Base-by-base conservation (phyloP, 2,113 vertebrate species). In the Sterna hirundo region DNA sequence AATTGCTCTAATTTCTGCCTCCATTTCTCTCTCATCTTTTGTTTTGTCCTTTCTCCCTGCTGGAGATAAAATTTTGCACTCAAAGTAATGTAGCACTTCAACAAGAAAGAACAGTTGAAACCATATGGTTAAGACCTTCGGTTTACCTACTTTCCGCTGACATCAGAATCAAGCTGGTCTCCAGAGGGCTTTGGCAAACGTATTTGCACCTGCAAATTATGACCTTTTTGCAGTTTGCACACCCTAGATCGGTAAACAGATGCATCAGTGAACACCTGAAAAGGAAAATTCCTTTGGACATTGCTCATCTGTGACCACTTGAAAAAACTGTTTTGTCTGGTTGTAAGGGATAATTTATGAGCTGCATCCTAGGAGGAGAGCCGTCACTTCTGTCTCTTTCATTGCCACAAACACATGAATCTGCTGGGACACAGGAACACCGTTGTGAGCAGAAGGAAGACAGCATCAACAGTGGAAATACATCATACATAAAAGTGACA, bases 341-440 rank as follows among this genome's bases (percentile, higher is more conserved):
- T 76, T 88, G 60, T 74, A 92, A 95, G 71, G 69, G n/a, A 94
- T 94, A 62, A 83, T 94, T 97, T 96, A 96, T 96, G 93, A 97
- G 86, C 58, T 88, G 58, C 44, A 60, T 94, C 79, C 88, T 95
- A 55, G 40, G 85, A 97, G 94, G 5, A 90, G 58, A 90, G 69
- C 52, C 4, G 2, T 94, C 86, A 47, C n/a, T 96, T 89, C 91
- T 95, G 81, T 71, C 46, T 83, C 79, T 80, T 96, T 97, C 89
- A 74, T 68, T 94, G 70, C 51, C 89, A 86, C 65, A 71, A 91
- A 95, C 30, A 74, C 60, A 76, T 40, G 86, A 97, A 95, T 97
- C 94, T 96, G 66, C 91, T 93, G 94, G 84, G 83, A 94, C 88
- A 78, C 69, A 90, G 58, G 51, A 93, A 32, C 89, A 96, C 87